phyloP scores from a whole-genome alignment of 2,888 invertebrate genomes.

The Elegia similella region DNA sequence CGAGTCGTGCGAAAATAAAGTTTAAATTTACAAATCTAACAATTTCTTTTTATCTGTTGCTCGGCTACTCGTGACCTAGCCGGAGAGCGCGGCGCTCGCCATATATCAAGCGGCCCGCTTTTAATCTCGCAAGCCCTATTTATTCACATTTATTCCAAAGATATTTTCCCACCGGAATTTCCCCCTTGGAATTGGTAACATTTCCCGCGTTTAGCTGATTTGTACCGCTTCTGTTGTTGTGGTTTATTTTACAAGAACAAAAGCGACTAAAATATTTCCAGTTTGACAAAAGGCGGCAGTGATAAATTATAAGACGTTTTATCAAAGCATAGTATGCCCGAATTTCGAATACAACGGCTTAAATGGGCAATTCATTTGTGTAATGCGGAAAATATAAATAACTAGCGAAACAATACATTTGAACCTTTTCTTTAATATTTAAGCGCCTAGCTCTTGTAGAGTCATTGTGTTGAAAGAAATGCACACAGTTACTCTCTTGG shows the following conservation, averaged over 20 bases:
- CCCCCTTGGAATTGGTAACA: conserved; percentile 69
- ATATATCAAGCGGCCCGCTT: conserved; percentile 70
- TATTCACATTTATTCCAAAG: conserved; percentile 76
- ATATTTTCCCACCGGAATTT: conserved; percentile 75
- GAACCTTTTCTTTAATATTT: too few relatives aligned
- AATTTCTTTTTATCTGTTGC: conserved; percentile 48
- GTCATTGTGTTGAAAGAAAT: too few relatives aligned
- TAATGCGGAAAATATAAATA: conserved; percentile 5
- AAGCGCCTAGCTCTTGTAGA: too few relatives aligned
- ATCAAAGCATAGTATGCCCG: conserved; percentile 29
- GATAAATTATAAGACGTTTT: conserved; percentile 48
- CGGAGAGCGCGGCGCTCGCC: conserved; percentile 46
- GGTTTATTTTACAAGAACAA: conserved; percentile 60
- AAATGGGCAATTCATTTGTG: conserved; percentile 7
- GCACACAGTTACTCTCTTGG: too few relatives aligned
- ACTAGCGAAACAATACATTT: conserved; percentile 27
- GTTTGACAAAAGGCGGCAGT: conserved; percentile 53
- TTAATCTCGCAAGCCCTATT: conserved; percentile 75
- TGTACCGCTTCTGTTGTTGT: conserved; percentile 62
- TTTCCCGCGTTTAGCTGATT: conserved; percentile 72
- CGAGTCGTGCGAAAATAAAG: conserved; percentile 19
- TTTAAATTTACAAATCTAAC: conserved; percentile 41
- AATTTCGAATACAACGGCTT: conserved; percentile 36
- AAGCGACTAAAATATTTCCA: conserved; percentile 55
- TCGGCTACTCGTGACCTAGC: conserved; percentile 41